Base-by-base conservation (phyloP, 2,888 invertebrate species). In the Aleiodes leptofemur region DNA sequence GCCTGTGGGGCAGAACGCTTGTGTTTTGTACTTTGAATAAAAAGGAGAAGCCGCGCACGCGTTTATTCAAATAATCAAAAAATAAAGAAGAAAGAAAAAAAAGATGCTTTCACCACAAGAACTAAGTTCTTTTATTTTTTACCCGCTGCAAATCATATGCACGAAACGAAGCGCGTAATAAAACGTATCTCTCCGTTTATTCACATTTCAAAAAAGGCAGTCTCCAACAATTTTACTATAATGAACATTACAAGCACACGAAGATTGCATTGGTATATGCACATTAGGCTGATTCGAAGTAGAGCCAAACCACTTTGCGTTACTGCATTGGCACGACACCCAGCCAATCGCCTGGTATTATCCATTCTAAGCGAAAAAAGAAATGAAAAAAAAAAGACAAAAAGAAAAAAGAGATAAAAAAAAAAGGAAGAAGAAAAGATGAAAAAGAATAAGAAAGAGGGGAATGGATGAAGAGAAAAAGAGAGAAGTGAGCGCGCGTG, bases 401-500 rank as follows among this genome's bases (percentile, higher is more conserved):
- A 51, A 61, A 75, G 73, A 59, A 43, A 53, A 31, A 72, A 53
- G 16, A 53, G 16, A 53, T 7, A 43, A 51, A 61, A 75, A 70
- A 59, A 43, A 53, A 31, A 72, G 16, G 16, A 43, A 11, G 3
- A 43, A 7, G 1, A 43, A 51, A 61, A 75, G 73, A 59, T 51
- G 59, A 31, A 72, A 53, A 53, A 53, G 16, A 53, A 16, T 16
- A 53, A 53, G 53, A 8, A 72, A 53, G 38, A 29, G 76, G 50
- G 76, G 50, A 51, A 51, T 50, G 43, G 43, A 43, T 38, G 43
- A 9, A 43, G 7, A 11, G 8, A 43, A 43, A 43, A 11, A 59
- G 68, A 66, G 76, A 69, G 79, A 76, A 79, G 76, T 38, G 83
- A 82, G 86, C 88, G 87, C 88, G 87, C 89, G 89, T 89, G 88